These are phyloP conservation scores for Scaptomyza graminum DNA, from an alignment of 1,140 invertebrate species.

Conservation along the genomic window DNA sequence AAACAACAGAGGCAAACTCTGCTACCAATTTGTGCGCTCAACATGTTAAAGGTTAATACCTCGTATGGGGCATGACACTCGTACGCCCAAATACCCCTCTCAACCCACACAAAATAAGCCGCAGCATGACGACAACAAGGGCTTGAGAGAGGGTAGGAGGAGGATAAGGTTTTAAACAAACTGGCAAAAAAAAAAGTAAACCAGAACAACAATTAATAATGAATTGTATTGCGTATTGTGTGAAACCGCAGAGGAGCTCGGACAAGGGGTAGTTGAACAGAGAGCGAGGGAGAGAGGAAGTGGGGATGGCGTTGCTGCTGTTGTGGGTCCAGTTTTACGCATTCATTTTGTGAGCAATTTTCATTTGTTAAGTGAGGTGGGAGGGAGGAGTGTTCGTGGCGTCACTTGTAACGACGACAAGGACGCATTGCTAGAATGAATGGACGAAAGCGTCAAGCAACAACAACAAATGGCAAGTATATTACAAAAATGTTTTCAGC, in stretches of 20 bases:
- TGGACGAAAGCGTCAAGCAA: constrained; percentile 64
- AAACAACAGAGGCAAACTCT: constrained; percentile 9
- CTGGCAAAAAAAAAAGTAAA: constrained; percentile 43
- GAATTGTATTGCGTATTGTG: constrained; percentile 80
- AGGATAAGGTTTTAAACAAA: constrained; percentile 20
- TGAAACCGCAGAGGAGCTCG: constrained; percentile 59
- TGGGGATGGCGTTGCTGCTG: background rate
- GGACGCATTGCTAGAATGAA: constrained; percentile 55
- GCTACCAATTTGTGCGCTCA: constrained; percentile 34
- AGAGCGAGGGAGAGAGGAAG: background rate
- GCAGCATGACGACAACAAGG: constrained; percentile 7
- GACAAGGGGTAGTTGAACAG: background rate
- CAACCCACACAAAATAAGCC: constrained; percentile 6
- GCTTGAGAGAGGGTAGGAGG: background rate
- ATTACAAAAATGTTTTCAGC: constrained; percentile 70
- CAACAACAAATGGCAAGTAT: constrained; percentile 70
- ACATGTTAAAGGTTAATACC: constrained; percentile 66
- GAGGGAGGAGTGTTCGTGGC: background rate
- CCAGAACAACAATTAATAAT: constrained; percentile 80
- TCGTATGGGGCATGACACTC: constrained; percentile 11
- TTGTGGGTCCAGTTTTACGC: constrained; percentile 60
- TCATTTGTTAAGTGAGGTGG: constrained; percentile 19
- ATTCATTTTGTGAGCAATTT: constrained; percentile 62
- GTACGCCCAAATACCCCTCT: background rate
- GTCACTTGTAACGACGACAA: constrained; percentile 46